Conservation (phyloP, 2,888 invertebrate genomes). For the Ellobium chinense region DNA sequence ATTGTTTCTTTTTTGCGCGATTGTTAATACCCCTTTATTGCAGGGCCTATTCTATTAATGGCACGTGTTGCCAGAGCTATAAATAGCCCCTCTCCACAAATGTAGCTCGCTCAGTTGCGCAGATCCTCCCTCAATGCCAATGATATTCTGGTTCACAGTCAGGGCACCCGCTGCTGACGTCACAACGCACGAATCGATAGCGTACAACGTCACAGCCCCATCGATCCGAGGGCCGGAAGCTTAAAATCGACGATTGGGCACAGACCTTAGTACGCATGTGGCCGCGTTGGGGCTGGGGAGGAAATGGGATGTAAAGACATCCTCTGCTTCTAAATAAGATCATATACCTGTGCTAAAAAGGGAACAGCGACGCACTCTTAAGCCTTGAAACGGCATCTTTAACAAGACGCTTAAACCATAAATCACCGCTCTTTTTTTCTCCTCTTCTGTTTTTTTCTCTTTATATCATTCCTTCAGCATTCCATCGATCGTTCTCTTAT, state of each 20-base stretch:
- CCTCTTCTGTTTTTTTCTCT: background rate
- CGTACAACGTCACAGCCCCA: constrained; percentile 82
- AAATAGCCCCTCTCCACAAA: background rate
- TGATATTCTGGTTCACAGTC: constrained; percentile 33
- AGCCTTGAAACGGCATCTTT: background rate
- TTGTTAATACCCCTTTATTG: too few relatives aligned
- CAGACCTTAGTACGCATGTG: background rate
- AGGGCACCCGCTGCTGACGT: constrained; percentile 31
- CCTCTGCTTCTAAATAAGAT: too few relatives aligned
- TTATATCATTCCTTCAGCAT: too few relatives aligned
- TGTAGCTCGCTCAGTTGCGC: background rate
- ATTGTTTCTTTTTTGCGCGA: too few relatives aligned
- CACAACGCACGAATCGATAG: constrained; percentile 24
- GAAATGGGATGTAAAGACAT: background rate
- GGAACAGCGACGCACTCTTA: background rate
- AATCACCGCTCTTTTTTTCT: background rate
- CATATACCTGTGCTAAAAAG: background rate
- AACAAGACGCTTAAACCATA: background rate
- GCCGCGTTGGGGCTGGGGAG: too few relatives aligned
- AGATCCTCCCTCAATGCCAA: background rate
- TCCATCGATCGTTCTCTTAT: too few relatives aligned
- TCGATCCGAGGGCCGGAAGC: constrained; percentile 19
- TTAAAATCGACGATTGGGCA: constrained; percentile 6
- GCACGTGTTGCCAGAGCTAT: background rate
- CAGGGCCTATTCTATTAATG: background rate